Evolutionary conservation across 2,113 vertebrate genomes (phyloP), one percentile per base, ranked within the genome.

Genomic region (Phaethon lepturus): DNA sequence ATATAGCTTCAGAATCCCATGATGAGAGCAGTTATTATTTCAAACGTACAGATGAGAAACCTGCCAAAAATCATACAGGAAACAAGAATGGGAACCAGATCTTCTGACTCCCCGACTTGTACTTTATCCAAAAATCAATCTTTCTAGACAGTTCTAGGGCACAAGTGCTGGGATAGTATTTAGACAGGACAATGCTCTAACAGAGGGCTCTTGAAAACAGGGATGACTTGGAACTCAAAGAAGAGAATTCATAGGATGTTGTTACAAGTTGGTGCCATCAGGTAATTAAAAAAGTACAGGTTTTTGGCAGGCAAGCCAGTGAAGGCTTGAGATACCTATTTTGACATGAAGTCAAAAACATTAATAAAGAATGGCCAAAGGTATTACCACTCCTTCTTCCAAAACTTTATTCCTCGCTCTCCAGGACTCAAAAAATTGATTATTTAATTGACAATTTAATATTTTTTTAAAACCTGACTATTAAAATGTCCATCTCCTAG

Each of bases 61-160:
- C 22, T 93, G 91, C 96, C 95, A 96, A 91, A 91, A 95, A 79
- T 68, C 66, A 85, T 80, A 91, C 62, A 91, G 86, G 86, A 97
- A 96, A 91, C 91, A 93, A 87, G 93, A 97, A 97, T 69, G 80
- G 89, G 77, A 97, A 95, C 91, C 95, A 97, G 95, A 97, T 91
- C 92, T 89, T 91, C 86, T 44, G 69, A 89, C 73, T 95, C 63
- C 59, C 83, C 0, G 0, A 56, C 83, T 75, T 56, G 33, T 81
- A 79, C 58, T 86, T 87, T 68, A 95, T 72, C 76, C 79, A 94
- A 62, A 92, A 85, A 95, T 87, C 91, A 90, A 91, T 92, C 86
- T 89, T 95, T 69, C 86, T 63, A 60, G 91, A 89, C 88, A 95
- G 88, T 68, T 95, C 67, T 38, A 93, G 77, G 84, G 53, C 89